Base-by-base conservation (phyloP, 2,797 vertebrate genomes). In the Protosalanx chinensis region DNA sequence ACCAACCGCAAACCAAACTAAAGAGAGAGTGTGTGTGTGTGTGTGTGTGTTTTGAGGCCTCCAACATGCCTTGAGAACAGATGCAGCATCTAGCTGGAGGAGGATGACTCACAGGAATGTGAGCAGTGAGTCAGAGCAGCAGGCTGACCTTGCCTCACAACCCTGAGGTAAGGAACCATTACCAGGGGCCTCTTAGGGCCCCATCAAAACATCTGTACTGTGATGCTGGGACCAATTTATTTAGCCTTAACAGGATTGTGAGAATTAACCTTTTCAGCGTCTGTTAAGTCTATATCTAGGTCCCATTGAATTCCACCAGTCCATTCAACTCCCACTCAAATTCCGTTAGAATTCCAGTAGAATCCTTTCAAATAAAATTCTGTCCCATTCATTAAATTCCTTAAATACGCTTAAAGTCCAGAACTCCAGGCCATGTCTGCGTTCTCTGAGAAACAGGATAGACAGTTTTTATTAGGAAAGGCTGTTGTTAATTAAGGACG, bases 61-160 rank as follows among this genome's bases (percentile, higher is more conserved):
- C 49, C 3, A 35, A 57, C 41, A 35, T 64, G 61, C 63, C 37
- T 65, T 46, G n/a, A 41, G 62, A 70, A 70, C 67, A 67, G 67
- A 64, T 67, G 23, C 33, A 37, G 68, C 64, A 71, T 35, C 71
- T 7, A 20, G 60, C 49, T 75, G 62, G 64, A 72, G 72, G 65
- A 64, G 46, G 65, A 72, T 72, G 69, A 78, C 72, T 35, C 69
- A 71, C 65, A 41, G 72, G 30, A 65, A 72, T 69, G 72, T 72
- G 67, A 75, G 69, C 61, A 4, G 20, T 60, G 29, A 70, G 20
- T 75, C 62, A 63, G 20, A 18, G 6, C 5, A 63, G 6, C 57
- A 53, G 23, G 27, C 58, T 64, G 56, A 72, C 51, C 61, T 33
- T 66, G 32, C 35, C 12, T 46, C 37, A 1, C 7, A 41, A 41